Evolutionary conservation across 2,113 vertebrate species (phyloP).

Genomic region (Sinocyclocheilus maitianheensis): DNA sequence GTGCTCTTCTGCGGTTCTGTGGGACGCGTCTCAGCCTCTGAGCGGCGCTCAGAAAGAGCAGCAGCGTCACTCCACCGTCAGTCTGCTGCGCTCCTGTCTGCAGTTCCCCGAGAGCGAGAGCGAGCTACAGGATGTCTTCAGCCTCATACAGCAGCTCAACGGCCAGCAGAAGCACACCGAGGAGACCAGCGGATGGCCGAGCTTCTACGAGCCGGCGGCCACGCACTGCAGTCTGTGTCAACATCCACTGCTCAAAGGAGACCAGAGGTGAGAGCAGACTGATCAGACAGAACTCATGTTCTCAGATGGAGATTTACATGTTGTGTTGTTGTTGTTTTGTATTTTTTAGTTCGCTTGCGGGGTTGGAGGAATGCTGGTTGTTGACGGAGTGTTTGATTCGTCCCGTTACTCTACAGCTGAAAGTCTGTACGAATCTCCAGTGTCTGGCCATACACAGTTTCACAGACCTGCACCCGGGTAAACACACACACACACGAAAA

Average conservation of each 20-base stretch:
- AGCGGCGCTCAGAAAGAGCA: slow-evolving; percentile 82
- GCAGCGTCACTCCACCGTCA: slow-evolving; percentile 93
- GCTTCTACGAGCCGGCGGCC: slow-evolving; percentile 88
- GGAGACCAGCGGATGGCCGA: slow-evolving; percentile 89
- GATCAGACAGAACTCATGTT: not conserved
- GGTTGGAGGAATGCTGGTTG: slow-evolving; percentile 93
- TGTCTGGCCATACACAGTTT: slow-evolving; percentile 95
- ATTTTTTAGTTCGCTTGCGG: slow-evolving; percentile 82
- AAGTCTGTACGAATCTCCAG: slow-evolving; percentile 88
- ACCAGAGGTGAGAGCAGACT: slow-evolving; percentile 80
- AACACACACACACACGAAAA: not conserved
- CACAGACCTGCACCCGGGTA: slow-evolving; percentile 93
- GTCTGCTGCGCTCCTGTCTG: slow-evolving; percentile 85
- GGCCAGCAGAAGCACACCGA: slow-evolving; percentile 62
- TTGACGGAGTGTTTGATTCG: slow-evolving; percentile 88
- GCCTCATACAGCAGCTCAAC: slow-evolving; percentile 91
- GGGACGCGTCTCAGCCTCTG: slow-evolving; percentile 80
- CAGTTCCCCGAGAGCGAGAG: slow-evolving; percentile 92
- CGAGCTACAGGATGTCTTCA: slow-evolving; percentile 87
- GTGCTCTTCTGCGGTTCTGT: slow-evolving; percentile 57
- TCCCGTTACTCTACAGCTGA: slow-evolving; percentile 88
- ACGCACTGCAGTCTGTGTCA: slow-evolving; percentile 89
- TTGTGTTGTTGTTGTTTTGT: slow-evolving; percentile 34
- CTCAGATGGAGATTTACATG: not conserved
- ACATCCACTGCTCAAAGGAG: slow-evolving; percentile 90